Percentiles rank a stretch among this genome's conserved stretches.
These are phyloP conservation scores for Theocolax elegans DNA, from an alignment of 1,140 invertebrate species.

Conservation along the genomic window DNA sequence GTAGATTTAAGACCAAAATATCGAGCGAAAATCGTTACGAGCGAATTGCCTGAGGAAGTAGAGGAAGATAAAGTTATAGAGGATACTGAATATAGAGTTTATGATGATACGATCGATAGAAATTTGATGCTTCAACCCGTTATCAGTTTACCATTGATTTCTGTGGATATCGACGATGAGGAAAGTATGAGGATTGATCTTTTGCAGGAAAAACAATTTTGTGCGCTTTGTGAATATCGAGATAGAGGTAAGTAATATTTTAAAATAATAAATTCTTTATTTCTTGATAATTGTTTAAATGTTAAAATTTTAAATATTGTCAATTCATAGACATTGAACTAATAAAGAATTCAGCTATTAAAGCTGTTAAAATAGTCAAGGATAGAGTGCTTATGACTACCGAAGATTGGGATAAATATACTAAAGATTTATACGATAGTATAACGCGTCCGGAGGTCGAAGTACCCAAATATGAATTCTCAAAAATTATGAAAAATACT, in stretches of 20 bases:
- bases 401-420: constrained; percentile 47
- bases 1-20: constrained; percentile 50
- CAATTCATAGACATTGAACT: constrained; percentile 46
- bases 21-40: constrained; percentile 39
- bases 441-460: neutral
- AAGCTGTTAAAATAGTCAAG: constrained; percentile 27
- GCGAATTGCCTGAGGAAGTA: constrained; percentile 38
- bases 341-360: constrained; percentile 41
- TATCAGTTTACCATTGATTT: constrained; percentile 43
- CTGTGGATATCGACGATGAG: constrained; percentile 34
- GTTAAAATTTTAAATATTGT: constrained; percentile 1
- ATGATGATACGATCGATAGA: constrained; percentile 36
- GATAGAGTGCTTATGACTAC: constrained; percentile 42
- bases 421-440: constrained; percentile 39
- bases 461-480: constrained; percentile 32
- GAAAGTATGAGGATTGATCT: constrained; percentile 35
- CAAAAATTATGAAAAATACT: constrained; percentile 18
- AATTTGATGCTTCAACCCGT: constrained; percentile 42
- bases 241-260: constrained; percentile 45
- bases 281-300: constrained; percentile 2
- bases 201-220: constrained; percentile 44
- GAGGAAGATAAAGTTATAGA: constrained; percentile 33
- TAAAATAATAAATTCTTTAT: constrained; percentile 1
- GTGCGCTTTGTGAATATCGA: constrained; percentile 37
- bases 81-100: constrained; percentile 33